A percentile compares a stretch with the other conserved stretches of the same genome.
Conservation (phyloP, 2,113 vertebrate species). For the Sinocyclocheilus anophthalmus region DNA sequence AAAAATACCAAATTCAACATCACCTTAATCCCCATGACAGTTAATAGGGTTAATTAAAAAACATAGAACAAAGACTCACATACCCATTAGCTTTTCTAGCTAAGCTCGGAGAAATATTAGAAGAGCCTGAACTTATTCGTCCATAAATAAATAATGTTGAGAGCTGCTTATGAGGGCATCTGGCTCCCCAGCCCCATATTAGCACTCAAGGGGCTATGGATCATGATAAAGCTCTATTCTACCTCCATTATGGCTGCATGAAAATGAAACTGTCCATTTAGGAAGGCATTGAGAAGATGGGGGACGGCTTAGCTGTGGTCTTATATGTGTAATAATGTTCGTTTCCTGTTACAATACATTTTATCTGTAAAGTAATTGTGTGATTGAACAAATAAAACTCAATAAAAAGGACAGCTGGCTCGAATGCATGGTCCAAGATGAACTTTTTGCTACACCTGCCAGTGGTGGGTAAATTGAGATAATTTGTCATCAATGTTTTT, state of each 20-base stretch:
- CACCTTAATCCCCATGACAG: constrained; percentile 63
- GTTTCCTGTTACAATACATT: constrained; percentile 26
- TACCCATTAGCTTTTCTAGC: constrained; percentile 66
- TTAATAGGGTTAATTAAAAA: constrained; percentile 66
- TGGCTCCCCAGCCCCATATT: constrained; percentile 65
- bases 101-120: constrained; percentile 66
- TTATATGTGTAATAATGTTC: neutral
- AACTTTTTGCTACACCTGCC: neutral
- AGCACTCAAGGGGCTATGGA: constrained; percentile 67
- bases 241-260: constrained; percentile 49
- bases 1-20: constrained; percentile 48
- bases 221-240: constrained; percentile 70
- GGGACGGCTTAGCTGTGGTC: constrained; percentile 30
- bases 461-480: neutral
- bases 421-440: neutral
- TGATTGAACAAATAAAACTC: constrained; percentile 40
- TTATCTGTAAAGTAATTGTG: constrained; percentile 32
- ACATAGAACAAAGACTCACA: constrained; percentile 59
- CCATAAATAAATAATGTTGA: constrained; percentile 74
- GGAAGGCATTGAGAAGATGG: neutral
- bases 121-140: constrained; percentile 67
- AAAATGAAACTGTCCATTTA: constrained; percentile 51
- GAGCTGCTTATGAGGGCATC: constrained; percentile 69
- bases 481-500: too few species aligned
- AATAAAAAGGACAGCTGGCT: constrained; percentile 4